Base-by-base conservation (phyloP, 2,113 vertebrate species). In the Strigops habroptila region DNA sequence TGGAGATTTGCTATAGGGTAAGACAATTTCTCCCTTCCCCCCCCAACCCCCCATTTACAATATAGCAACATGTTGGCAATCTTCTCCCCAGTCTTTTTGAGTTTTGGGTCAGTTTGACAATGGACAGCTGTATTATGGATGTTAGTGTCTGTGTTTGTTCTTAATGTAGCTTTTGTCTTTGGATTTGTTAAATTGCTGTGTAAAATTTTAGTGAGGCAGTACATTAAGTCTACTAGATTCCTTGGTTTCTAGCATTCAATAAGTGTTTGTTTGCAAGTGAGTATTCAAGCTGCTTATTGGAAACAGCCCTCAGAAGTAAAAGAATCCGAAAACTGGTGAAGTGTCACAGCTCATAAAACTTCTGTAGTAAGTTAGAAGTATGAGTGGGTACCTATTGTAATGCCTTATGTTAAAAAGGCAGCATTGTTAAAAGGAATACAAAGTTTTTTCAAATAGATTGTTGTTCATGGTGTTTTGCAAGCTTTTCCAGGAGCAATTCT, bases 131-230 rank as follows among this genome's bases (percentile, higher is more conserved):
- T 87, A 8, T 82, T 87, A 37, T 24, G 46, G n/a, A 30, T 52
- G 17, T 37, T 62, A 11, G 15, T 19, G 22, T 81, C 69, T 75
- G 25, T 78, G 48, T 92, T 83, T 92, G 53, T 49, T 35, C 62
- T 51, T 87, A 87, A 91, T 44, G 39, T 33, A 52, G 67, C 75
- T 94, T 93, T 91, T 93, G 82, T 80, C 59, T 70, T 39, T 86
- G 76, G 60, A 59, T 90, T 92, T 93, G 70, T 63, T 91, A 30
- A 86, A 71, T 67, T 51, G 31, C 78, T 87, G 24, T 10, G 2
- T 64, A 78, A 39, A 52, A 43, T 49, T 78, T 93, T 22, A 85
- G 57, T 23, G 65, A 74, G 70, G 70, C 63, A 41, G 41, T 87
- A 60, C 19, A 81, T 41, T 60, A 78, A 75, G 44, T 77, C 35